A percentile compares a stretch with the other conserved stretches of the same genome.
phyloP scores from a whole-genome alignment of 2,113 vertebrate genomes.

The Corythoichthys haematopterus region DNA sequence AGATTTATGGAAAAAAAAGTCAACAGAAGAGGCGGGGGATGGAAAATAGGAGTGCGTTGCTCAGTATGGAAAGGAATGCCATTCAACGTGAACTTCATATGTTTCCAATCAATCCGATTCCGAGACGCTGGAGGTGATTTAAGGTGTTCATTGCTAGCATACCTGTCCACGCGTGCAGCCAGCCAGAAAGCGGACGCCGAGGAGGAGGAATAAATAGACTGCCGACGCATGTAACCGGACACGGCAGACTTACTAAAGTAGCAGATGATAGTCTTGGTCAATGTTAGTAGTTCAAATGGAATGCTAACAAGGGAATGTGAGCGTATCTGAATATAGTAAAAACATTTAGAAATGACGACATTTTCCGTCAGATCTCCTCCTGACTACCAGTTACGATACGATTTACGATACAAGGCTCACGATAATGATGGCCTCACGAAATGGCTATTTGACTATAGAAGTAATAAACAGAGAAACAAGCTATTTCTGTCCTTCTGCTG shows the following conservation, averaged over 20 bases:
- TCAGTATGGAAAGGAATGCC: conserved; percentile 66
- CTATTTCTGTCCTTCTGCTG: too few species aligned
- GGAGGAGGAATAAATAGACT: conserved; percentile 38
- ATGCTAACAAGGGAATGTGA: too few species aligned
- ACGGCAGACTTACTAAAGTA: conserved; percentile 5
- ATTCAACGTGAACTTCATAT: conserved; percentile 58
- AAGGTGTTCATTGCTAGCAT: conserved; percentile 61
- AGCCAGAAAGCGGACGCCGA: conserved; percentile 28
- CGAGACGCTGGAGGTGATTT: conserved; percentile 52
- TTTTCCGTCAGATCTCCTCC: too few species aligned
- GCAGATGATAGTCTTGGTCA: too few species aligned
- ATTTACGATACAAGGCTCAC: too few species aligned
- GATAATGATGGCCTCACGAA: too few species aligned
- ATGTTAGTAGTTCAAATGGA: too few species aligned
- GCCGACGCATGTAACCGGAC: background rate
- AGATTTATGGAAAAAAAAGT: conserved; percentile 45
- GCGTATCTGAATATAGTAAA: too few species aligned
- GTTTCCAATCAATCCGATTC: conserved; percentile 52
- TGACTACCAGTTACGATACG: too few species aligned
- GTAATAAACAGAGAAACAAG: too few species aligned
- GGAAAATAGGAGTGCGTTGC: conserved; percentile 35
- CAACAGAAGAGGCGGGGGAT: conserved; percentile 13
- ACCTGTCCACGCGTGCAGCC: conserved; percentile 43
- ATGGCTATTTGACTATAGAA: too few species aligned
- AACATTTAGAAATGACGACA: too few species aligned